phyloP scores from a whole-genome alignment of 1,140 invertebrate genomes.

The Acyrthosiphon pisum region DNA sequence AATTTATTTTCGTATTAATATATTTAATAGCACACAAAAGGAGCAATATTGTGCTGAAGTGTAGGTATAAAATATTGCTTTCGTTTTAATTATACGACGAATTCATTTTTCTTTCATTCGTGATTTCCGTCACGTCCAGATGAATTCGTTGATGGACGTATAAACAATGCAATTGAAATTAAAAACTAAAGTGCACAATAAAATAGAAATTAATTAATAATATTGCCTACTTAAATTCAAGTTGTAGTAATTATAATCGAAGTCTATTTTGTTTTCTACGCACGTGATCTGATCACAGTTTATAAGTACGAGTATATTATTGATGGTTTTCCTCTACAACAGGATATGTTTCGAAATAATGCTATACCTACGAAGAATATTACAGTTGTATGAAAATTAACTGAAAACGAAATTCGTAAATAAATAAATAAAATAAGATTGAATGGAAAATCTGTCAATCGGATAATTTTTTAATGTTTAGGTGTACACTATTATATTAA shows the following conservation, averaged over 20 bases:
- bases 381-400: neutral
- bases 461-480: neutral
- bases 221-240: neutral
- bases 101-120: neutral
- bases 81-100: neutral
- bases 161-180: neutral
- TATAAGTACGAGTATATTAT: no score
- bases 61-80: neutral
- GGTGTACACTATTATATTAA: neutral
- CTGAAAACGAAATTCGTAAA: neutral
- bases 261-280: neutral
- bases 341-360: neutral
- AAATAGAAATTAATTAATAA: neutral
- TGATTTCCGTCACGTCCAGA: neutral
- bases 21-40: neutral
- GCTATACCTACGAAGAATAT: neutral
- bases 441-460: neutral
- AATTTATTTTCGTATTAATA: neutral
- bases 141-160: neutral
- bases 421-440: neutral
- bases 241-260: neutral
- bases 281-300: neutral
- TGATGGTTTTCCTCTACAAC: neutral
- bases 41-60: neutral
- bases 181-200: neutral